These are phyloP conservation scores for Myrmophylax atrothorax DNA, from an alignment of 2,113 vertebrate genomes.

Conservation along the genomic window DNA sequence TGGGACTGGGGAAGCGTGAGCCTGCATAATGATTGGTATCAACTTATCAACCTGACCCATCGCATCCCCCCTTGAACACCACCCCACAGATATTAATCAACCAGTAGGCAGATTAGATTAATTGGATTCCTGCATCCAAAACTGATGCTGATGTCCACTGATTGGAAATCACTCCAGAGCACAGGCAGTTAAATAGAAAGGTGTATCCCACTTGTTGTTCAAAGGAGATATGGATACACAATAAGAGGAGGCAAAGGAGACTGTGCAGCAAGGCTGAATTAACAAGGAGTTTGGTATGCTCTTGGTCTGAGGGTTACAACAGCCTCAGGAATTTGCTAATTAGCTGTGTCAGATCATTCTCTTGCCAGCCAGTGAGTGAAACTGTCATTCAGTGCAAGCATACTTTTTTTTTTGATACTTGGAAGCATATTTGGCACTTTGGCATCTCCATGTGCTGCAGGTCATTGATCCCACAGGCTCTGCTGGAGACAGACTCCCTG, in stretches of 20 bases:
- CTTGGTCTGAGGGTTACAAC: slow-evolving; percentile 9
- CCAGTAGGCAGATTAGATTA: neutral
- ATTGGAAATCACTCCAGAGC: neutral
- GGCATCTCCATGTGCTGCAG: accelerated
- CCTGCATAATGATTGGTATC: neutral
- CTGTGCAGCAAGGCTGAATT: neutral
- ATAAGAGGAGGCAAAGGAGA: neutral
- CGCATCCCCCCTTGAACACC: neutral
- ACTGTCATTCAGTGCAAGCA: neutral
- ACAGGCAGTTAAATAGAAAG: neutral
- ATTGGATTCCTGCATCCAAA: neutral
- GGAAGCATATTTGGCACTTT: neutral
- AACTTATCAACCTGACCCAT: accelerated
- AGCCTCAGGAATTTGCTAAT: slow-evolving; percentile 50
- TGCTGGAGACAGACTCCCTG: neutral
- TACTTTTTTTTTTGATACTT: neutral
- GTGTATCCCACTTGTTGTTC: neutral
- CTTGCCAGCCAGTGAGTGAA: slow-evolving; percentile 7
- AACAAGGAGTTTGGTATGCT: neutral
- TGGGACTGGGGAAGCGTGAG: neutral
- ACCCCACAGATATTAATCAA: neutral
- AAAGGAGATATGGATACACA: neutral
- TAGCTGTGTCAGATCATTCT: slow-evolving; percentile 22
- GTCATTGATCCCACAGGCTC: accelerated
- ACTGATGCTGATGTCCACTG: neutral